Evolutionary conservation across 2,797 vertebrate species (phyloP).

Genomic region (Fundulus diaphanus): DNA sequence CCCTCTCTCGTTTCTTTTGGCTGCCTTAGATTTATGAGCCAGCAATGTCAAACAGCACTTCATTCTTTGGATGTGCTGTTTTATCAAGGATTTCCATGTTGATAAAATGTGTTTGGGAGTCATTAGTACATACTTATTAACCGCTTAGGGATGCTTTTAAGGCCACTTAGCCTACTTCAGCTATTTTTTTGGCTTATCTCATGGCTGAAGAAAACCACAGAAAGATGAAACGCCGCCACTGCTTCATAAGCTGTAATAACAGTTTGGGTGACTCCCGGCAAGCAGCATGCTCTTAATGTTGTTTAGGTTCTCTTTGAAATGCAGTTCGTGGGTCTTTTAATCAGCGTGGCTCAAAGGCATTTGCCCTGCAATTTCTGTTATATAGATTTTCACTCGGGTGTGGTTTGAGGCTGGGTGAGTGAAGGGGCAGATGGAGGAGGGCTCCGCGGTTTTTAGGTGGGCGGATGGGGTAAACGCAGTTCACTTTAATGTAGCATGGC

Average conservation of each 20-base stretch:
- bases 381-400: constrained; percentile 71
- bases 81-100: constrained; percentile 65
- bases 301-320: constrained; percentile 76
- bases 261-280: constrained; percentile 72
- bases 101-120: constrained; percentile 71
- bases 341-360: constrained; percentile 70
- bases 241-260: constrained; percentile 73
- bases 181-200: constrained; percentile 70
- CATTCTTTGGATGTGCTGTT: constrained; percentile 52
- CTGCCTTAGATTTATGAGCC: constrained; percentile 52
- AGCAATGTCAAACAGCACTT: constrained; percentile 44
- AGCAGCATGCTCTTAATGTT: constrained; percentile 68
- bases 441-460: constrained; percentile 47
- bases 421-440: constrained; percentile 32
- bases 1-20: constrained; percentile 20
- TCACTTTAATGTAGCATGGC: constrained; percentile 49
- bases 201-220: constrained; percentile 54
- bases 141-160: constrained; percentile 71
- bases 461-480: constrained; percentile 48
- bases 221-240: constrained; percentile 62
- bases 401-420: constrained; percentile 63
- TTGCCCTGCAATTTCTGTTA: constrained; percentile 76
- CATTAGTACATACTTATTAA: constrained; percentile 80
- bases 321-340: constrained; percentile 74
- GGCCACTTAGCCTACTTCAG: constrained; percentile 73